phyloP scores from a whole-genome alignment of 2,113 vertebrate genomes.

The Lagopus muta region DNA sequence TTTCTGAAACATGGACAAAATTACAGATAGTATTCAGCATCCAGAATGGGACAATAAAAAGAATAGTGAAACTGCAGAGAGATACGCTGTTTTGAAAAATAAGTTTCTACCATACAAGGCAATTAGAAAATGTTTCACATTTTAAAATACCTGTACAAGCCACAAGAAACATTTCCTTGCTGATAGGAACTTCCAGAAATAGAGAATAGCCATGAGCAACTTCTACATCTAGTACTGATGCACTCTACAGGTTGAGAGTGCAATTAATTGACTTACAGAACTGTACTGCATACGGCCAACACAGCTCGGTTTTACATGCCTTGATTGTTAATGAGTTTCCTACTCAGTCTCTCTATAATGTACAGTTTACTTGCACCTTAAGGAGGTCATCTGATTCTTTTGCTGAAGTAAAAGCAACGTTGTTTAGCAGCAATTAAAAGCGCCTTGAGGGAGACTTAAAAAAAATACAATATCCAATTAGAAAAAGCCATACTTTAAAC shows the following conservation, averaged over 20 bases:
- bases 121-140: slow-evolving; percentile 84
- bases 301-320: slow-evolving; percentile 74
- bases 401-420: slow-evolving; percentile 89
- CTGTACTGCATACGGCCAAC: slow-evolving; percentile 72
- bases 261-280: slow-evolving; percentile 72
- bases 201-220: slow-evolving; percentile 76
- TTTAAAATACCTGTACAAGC: slow-evolving; percentile 84
- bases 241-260: slow-evolving; percentile 69
- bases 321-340: slow-evolving; percentile 77
- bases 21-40: slow-evolving; percentile 80
- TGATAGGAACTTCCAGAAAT: slow-evolving; percentile 78
- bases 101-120: slow-evolving; percentile 80
- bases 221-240: slow-evolving; percentile 73
- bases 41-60: slow-evolving; percentile 77
- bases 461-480: slow-evolving; percentile 90
- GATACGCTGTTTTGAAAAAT: slow-evolving; percentile 77
- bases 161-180: slow-evolving; percentile 80
- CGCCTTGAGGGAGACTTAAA: slow-evolving; percentile 88
- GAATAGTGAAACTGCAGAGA: slow-evolving; percentile 74
- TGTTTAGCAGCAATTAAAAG: slow-evolving; percentile 93
- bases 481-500: slow-evolving; percentile 87
- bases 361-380: slow-evolving; percentile 91
- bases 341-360: slow-evolving; percentile 71
- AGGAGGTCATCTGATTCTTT: slow-evolving; percentile 89
- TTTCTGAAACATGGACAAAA: slow-evolving; percentile 80